Base-by-base conservation (phyloP, 1,140 invertebrate species). In the Bursaphelenchus mucronatus region DNA sequence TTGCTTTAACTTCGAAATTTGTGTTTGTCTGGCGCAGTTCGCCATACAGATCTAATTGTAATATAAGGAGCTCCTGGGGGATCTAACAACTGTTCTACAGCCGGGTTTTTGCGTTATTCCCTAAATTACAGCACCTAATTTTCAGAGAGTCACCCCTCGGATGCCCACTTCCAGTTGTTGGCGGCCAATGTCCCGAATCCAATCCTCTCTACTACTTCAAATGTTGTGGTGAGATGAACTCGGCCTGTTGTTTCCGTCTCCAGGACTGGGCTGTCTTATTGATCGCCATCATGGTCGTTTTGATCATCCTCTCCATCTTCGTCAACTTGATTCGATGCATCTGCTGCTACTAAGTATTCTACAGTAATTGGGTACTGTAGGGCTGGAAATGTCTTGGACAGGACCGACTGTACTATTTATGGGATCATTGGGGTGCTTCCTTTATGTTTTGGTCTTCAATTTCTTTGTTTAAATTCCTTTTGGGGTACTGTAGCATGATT, bases 181-280 rank as follows among this genome's bases (percentile, higher is more conserved):
- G 70, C n/a, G 51, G 61, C 21, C 57, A 49, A 0, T 72, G 70
- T 50, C 70, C 70, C 7, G 71, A 69, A 43, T 56, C 66, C 5
- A 72, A 66, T 46, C n/a, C 70, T 11, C 43, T 72, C 8, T 72
- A 58, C 59, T 66, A 70, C 40, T 75, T 75, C 61, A 50, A 57
- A 21, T 72, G 70, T 39, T 72, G 70, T 44, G 70, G 70, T 13
- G 65, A 76, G 9, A n/a, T 76, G 9, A 57, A 72, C 45, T 41
- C 40, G 17, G 58, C 40, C 46, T 72, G 70, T 21, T 72, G 66
- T 45, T 67, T 71, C 40, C 55, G 70, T 9, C 53, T 76, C 50
- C 71, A 71, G 62, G 69, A 71, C 47, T 71, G 69, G 69, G 69
- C 59, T 17, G 58, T 69, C 44, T 55, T 55, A 39, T n/a, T 71